Evolutionary conservation across 2,113 vertebrate genomes (phyloP).

Genomic region (Calyptommatus sinebrachiatus): DNA sequence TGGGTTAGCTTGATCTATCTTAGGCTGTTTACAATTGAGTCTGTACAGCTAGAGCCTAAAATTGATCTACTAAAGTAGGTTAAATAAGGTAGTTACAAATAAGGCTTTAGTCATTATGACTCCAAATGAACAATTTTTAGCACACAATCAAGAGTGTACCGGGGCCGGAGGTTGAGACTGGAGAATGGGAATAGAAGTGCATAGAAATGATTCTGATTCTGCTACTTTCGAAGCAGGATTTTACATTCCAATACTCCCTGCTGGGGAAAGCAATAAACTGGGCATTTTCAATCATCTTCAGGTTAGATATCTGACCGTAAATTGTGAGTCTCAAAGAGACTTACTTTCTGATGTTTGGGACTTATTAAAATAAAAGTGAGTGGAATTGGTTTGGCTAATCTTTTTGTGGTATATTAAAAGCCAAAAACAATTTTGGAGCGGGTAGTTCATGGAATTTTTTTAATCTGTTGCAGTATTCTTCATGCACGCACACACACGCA

Average conservation of each 20-base stretch:
- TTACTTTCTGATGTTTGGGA: constrained; percentile 30
- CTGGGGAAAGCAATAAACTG: constrained; percentile 48
- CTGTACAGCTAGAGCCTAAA: no score
- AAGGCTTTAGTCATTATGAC: neutral
- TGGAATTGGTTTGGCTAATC: constrained; percentile 55
- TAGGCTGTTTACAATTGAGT: no score
- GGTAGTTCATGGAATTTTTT: constrained; percentile 41
- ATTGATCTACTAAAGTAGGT: no score
- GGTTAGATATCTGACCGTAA: constrained; percentile 48
- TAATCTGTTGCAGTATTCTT: neutral
- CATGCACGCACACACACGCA: neutral
- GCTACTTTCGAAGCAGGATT: constrained; percentile 10
- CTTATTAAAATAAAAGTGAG: constrained; percentile 47
- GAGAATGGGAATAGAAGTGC: neutral
- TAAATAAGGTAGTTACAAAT: neutral
- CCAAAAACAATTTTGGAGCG: constrained; percentile 48
- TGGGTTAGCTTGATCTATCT: neutral
- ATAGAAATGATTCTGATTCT: neutral
- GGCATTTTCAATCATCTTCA: constrained; percentile 40
- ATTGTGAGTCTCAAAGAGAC: constrained; percentile 45
- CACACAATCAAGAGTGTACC: neutral
- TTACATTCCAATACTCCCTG: constrained; percentile 34
- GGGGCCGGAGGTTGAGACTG: no score
- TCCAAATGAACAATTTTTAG: neutral
- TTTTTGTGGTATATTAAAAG: constrained; percentile 49